These are phyloP conservation scores for Sus cebifrons DNA, from an alignment of 2,797 vertebrate species.

Conservation along the genomic window DNA sequence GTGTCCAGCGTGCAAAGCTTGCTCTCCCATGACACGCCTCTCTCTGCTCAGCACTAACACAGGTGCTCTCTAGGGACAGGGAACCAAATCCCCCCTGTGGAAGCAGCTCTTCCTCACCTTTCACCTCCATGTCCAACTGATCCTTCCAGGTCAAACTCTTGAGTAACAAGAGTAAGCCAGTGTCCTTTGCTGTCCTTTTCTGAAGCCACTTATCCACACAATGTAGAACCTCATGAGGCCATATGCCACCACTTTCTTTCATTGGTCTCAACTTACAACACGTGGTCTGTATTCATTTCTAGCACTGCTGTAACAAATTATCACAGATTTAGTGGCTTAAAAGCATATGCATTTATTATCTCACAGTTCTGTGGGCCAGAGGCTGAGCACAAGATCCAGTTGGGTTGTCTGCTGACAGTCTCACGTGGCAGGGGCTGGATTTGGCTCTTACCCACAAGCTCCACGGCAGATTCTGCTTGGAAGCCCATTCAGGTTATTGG, in stretches of 20 bases:
- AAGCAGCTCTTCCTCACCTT: background rate
- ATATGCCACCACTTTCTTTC: background rate
- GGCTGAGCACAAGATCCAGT: fast-evolving
- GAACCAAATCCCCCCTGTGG: background rate
- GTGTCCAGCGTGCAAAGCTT: background rate
- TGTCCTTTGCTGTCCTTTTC: background rate
- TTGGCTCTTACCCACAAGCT: background rate
- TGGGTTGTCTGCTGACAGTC: background rate
- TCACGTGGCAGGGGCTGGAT: background rate
- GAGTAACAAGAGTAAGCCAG: background rate
- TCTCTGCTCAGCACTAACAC: background rate
- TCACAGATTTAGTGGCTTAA: background rate
- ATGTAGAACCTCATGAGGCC: background rate
- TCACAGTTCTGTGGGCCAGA: background rate
- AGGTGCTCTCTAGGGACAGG: background rate
- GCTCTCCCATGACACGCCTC: background rate
- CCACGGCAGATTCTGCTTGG: background rate
- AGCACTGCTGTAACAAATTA: background rate
- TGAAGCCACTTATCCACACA: background rate
- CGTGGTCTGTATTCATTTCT: background rate
- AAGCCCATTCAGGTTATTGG: background rate
- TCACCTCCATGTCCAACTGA: background rate
- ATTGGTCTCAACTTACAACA: background rate
- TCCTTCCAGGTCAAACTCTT: background rate
- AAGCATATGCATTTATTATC: background rate